Conservation (phyloP, 2,888 invertebrate species). For the Macaria notata region DNA sequence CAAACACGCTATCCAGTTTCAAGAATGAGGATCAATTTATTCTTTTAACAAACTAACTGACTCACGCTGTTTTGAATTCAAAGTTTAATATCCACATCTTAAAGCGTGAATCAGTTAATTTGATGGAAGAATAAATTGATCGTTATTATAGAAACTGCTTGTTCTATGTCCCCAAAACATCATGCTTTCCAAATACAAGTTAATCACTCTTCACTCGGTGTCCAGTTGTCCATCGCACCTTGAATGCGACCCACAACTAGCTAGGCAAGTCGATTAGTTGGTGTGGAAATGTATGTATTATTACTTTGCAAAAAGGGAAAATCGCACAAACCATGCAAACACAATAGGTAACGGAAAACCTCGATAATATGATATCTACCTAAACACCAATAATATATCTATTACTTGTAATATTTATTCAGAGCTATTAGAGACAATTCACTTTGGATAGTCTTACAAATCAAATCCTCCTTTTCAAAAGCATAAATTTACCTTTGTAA, state of each 20-base stretch:
- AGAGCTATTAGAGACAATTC: no score
- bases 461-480: no score
- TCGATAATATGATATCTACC: neutral
- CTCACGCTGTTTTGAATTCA: no score
- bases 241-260: neutral
- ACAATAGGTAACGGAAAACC: neutral
- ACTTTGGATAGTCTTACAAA: no score
- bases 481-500: no score
- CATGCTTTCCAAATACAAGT: conserved; percentile 36
- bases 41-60: no score
- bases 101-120: no score
- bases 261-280: conserved; percentile 14
- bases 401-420: no score
- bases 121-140: neutral
- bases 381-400: no score
- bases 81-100: no score
- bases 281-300: conserved; percentile 8
- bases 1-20: no score
- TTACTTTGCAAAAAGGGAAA: neutral
- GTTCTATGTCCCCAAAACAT: conserved; percentile 13
- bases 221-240: conserved; percentile 9
- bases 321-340: conserved; percentile 3
- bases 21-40: no score
- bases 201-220: conserved; percentile 35
- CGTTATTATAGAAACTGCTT: neutral